A percentile compares a stretch with the other conserved stretches of the same genome.
Conservation (phyloP, 1,140 invertebrate genomes). For the Matsumurasca onukii region DNA sequence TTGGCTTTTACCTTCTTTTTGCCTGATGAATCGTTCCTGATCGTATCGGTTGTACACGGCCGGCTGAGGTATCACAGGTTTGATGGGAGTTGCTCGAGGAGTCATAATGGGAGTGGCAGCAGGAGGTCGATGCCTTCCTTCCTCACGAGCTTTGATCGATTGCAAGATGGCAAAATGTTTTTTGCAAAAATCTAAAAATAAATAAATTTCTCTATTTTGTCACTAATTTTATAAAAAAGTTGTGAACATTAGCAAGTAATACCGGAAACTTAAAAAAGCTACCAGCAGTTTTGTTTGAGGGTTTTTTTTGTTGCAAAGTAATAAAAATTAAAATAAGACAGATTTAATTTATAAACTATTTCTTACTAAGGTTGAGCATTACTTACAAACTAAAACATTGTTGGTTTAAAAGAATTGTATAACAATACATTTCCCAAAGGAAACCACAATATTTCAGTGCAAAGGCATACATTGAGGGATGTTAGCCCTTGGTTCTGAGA, state of each 20-base stretch:
- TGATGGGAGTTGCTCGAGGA: conserved; percentile 63
- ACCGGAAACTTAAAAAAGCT: no score
- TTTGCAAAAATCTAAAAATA: conserved; percentile 79
- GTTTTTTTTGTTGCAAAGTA: not conserved
- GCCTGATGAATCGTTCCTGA: conserved; percentile 92
- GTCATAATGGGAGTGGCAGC: conserved; percentile 67
- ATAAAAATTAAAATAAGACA: conserved; percentile 11
- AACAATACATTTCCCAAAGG: no score
- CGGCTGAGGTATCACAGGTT: conserved; percentile 66
- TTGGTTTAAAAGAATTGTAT: no score
- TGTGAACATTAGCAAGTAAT: no score
- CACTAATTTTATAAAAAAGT: no score
- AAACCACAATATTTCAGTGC: no score
- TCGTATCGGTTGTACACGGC: conserved; percentile 95
- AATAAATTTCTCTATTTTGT: not conserved
- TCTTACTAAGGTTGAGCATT: no score
- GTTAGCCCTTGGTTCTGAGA: no score
- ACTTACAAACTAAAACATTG: no score
- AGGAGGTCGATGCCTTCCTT: conserved; percentile 66
- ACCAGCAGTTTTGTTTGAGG: no score
- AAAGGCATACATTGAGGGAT: no score
- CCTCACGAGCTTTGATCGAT: conserved; percentile 91
- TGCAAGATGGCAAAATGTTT: conserved; percentile 92
- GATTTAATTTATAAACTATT: no score
- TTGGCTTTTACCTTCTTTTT: conserved; percentile 78